Base-by-base conservation (phyloP, 2,888 invertebrate genomes). In the Zeuzera pyrina region DNA sequence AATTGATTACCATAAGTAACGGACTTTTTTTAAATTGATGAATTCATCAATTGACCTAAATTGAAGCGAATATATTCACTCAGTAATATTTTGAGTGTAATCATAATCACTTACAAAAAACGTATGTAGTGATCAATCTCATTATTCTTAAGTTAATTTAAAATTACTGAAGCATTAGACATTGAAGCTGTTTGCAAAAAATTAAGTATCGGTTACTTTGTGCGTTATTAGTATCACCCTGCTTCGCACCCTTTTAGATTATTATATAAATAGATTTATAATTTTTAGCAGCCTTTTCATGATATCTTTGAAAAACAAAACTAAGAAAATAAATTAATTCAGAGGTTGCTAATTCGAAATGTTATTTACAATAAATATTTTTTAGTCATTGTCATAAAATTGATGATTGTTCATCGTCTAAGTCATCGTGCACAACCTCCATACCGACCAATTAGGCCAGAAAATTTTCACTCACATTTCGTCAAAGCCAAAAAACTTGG, bases 201-300 rank as follows among this genome's bases (percentile, higher is more conserved):
- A 12, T 25, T 3, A 25, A 12, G 25, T 13, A 10, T 12, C 13
- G 11, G 3, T 10, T 22, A 12, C 52, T 52, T 72, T 76, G 76
- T 76, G 76, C 76, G 76, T 67, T 60, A 56, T 56, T 41, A 51
- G 39, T 51, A 46, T 57, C 65, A 71, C 73, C 72, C 73, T 76
- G 72, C 68, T 57, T 68, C 36, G 44, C 53, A 43, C 52, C 45
- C 41, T 42, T 54, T 42, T 37, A 47, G 54, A 56, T 44, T 38
- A 49, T 15, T 15, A 32, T 8, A 7, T 32, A 19, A n/a, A 28
- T 16, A 22, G 14, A 27, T 15, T 15, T 21, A 22, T 11, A 21
- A 19, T 12, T 35, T 42, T 45, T 33, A 54, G 53, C 52, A 49
- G 48, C 48, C 42, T 47, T 42, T 38, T 38, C 43, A 33, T 24